Conservation (phyloP, 1,140 invertebrate genomes). For the Heterodera carotae region DNA sequence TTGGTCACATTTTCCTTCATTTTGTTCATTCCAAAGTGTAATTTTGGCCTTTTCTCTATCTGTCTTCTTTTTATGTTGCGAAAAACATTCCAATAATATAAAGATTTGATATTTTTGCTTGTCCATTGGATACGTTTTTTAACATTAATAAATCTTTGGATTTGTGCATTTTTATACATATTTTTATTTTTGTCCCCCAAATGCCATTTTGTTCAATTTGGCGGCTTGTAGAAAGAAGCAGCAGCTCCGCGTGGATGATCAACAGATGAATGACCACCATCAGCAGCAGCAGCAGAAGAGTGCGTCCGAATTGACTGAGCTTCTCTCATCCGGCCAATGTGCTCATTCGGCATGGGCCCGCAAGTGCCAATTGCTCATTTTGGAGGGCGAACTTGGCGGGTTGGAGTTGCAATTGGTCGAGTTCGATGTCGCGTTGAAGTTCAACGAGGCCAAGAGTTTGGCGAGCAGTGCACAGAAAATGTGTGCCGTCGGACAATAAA, state of each 20-base stretch:
- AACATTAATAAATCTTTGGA: too few relatives aligned
- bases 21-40: neutral
- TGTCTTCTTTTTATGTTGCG: too few relatives aligned
- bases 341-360: constrained; percentile 29
- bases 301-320: constrained; percentile 6
- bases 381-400: constrained; percentile 20
- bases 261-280: neutral
- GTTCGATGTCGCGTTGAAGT: constrained; percentile 33
- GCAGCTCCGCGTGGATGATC: too few relatives aligned
- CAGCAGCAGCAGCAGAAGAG: constrained; percentile 18
- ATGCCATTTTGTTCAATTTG: constrained; percentile 1
- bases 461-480: constrained; percentile 23
- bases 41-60: neutral
- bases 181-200: neutral
- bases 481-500: too few relatives aligned
- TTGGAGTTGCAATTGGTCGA: constrained; percentile 27
- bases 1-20: neutral
- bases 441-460: constrained; percentile 27
- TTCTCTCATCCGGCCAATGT: neutral
- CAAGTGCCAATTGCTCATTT: constrained; percentile 25
- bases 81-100: too few relatives aligned
- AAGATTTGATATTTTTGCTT: too few relatives aligned
- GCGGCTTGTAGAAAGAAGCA: too few relatives aligned
- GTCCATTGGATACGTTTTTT: too few relatives aligned
- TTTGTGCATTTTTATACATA: neutral